These are phyloP conservation scores for Crotophaga sulcirostris DNA, from an alignment of 2,113 vertebrate species.

Conservation along the genomic window DNA sequence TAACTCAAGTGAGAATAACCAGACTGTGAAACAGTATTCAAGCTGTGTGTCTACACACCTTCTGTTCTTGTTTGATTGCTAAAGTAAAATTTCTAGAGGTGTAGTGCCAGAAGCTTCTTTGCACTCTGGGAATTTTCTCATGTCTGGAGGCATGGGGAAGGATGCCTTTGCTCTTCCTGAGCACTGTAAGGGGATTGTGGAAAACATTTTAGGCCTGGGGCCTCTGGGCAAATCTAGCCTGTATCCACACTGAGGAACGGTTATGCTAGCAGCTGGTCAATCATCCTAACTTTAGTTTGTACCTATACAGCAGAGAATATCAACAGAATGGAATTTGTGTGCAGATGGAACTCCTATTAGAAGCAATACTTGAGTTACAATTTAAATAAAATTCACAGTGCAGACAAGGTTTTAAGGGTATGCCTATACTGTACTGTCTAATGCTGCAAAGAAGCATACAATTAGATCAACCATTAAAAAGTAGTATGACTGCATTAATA, in stretches of 20 bases:
- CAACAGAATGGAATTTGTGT: background rate
- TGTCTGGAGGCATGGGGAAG: background rate
- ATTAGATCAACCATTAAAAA: background rate
- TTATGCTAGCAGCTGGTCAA: background rate
- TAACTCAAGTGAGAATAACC: background rate
- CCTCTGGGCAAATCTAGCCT: background rate
- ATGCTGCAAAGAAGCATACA: background rate
- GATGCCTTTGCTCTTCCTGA: background rate
- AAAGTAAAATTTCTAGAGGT: background rate
- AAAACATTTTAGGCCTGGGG: background rate
- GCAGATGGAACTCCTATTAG: background rate
- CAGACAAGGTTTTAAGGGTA: background rate
- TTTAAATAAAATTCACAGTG: background rate
- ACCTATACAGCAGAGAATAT: background rate
- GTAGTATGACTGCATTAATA: background rate
- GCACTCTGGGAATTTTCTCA: background rate
- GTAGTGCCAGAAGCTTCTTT: background rate
- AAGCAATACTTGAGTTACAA: background rate
- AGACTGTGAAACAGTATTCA: background rate
- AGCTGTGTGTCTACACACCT: background rate
- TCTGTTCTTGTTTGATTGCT: background rate
- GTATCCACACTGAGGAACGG: background rate
- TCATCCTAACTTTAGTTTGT: background rate
- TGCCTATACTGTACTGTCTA: background rate
- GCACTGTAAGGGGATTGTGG: background rate